Base-by-base conservation (phyloP, 2,888 invertebrate genomes). In the Noctuana brunneofusca region DNA sequence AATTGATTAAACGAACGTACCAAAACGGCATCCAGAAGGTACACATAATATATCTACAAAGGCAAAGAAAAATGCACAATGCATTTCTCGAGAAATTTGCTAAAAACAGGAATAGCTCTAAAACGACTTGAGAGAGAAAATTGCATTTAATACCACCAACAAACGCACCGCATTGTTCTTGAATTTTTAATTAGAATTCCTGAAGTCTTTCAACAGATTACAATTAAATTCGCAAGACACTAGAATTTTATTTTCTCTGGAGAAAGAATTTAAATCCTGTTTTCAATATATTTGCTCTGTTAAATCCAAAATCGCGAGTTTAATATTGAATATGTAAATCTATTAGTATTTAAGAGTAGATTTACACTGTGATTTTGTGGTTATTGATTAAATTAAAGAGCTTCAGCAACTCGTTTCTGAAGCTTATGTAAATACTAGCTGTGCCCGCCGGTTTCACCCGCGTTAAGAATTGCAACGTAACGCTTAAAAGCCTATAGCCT, bases 91-190 rank as follows among this genome's bases (percentile, higher is more conserved):
- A 35, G 54, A 35, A 18, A 54, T 54, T 54, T 24, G 60, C 54
- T 48, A 54, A 54, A 58, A 55, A 49, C 38, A 18, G 38, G 49
- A 41, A 62, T 58, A 2, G 22, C 35, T 60, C 38, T 46, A 49
- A 46, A 54, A 54, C 48, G 48, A 54, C n/a, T 35, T 8, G 35
- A 18, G 38, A 24, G 35, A 48, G 54, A 18, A 48, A 55, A 60
- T 60, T 60, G 46, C 48, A 18, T 62, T 54, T 55, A 55, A 62
- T 60, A 60, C 32, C 38, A 41, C 27, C 41, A 30, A 43, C 55
- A 35, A 53, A 43, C 41, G 52, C 27, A 27, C 41, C 30, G 43
- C 52, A 52, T 27, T 52, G 30, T 20, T 43, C 46, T 52, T 16
- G 24, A 43, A 41, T 52, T 59, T 52, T 43, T 58, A 50, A 58